phyloP scores from a whole-genome alignment of 2,113 vertebrate genomes.

The Scomber scombrus region DNA sequence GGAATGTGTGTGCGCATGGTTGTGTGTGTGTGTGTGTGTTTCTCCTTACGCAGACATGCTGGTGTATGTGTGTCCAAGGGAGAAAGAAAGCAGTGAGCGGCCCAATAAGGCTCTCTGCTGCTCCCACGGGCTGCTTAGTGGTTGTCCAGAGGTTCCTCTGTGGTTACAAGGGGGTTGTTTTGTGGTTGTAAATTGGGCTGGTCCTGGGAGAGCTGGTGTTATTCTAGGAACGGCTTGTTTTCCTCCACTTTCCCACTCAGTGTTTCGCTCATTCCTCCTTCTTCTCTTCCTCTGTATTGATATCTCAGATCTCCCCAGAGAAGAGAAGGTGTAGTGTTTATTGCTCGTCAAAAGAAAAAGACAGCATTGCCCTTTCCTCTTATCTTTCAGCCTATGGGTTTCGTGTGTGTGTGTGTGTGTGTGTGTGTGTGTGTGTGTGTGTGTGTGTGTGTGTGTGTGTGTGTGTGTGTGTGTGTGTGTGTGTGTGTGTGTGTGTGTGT shows the following conservation, averaged over 20 bases:
- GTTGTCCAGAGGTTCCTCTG: constrained; percentile 75
- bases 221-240: constrained; percentile 81
- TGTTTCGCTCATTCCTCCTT: constrained; percentile 40
- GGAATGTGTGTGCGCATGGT: not conserved
- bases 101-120: constrained; percentile 45
- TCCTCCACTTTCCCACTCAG: constrained; percentile 58
- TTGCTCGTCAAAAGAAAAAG: constrained; percentile 70
- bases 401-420: constrained; percentile 12
- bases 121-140: constrained; percentile 65
- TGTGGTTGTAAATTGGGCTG: constrained; percentile 80
- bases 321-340: constrained; percentile 60
- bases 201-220: constrained; percentile 76
- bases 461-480: constrained; percentile 10
- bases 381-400: constrained; percentile 37
- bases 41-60: constrained; percentile 1
- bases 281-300: constrained; percentile 62
- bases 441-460: constrained; percentile 17
- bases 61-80: constrained; percentile 10
- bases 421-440: constrained; percentile 21
- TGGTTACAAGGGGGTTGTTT: constrained; percentile 78
- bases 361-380: constrained; percentile 69
- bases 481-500: constrained; percentile 20
- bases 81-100: not conserved
- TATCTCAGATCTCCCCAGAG: constrained; percentile 64
- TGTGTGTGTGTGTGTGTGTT: not conserved